phyloP scores from a whole-genome alignment of 2,888 invertebrate genomes.

The Lasiommata megera region DNA sequence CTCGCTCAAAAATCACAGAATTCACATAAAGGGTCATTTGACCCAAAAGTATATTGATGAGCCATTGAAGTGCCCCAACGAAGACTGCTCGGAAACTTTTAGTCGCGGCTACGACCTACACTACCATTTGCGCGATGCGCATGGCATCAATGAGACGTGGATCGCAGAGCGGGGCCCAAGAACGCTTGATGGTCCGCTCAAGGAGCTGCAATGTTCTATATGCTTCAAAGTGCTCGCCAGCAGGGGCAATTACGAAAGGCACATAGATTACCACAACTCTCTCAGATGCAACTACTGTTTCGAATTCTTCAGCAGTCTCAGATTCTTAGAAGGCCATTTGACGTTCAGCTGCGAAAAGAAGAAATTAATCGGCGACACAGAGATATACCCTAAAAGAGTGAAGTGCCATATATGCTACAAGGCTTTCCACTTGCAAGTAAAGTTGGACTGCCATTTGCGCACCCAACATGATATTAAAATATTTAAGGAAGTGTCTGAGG shows the following conservation, averaged over 20 bases:
- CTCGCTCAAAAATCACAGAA: conserved; percentile 62
- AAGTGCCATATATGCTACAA: conserved; percentile 75
- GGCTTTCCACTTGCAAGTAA: conserved; percentile 73
- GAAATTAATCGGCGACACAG: conserved; percentile 66
- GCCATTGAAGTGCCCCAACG: conserved; percentile 62
- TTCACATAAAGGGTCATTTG: conserved; percentile 69
- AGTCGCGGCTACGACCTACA: conserved; percentile 67
- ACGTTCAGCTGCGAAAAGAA: conserved; percentile 69
- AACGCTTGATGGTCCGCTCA: conserved; percentile 57
- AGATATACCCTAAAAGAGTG: conserved; percentile 62
- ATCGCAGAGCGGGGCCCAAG: conserved; percentile 59
- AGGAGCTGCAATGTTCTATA: conserved; percentile 71
- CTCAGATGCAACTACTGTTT: conserved; percentile 76
- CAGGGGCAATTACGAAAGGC: conserved; percentile 73
- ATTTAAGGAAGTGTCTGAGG: conserved; percentile 47
- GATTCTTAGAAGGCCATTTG: conserved; percentile 73
- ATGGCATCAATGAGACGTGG: conserved; percentile 68
- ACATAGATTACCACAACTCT: conserved; percentile 74
- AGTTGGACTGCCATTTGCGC: conserved; percentile 71
- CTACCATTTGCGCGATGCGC: conserved; percentile 64
- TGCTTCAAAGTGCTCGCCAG: conserved; percentile 71
- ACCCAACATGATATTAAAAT: conserved; percentile 61
- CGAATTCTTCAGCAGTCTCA: conserved; percentile 65
- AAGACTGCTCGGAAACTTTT: conserved; percentile 60
- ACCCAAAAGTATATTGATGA: conserved; percentile 63